phyloP scores from a whole-genome alignment of 92 coral and sea anemone genomes.

The Phenganax subtilis region DNA sequence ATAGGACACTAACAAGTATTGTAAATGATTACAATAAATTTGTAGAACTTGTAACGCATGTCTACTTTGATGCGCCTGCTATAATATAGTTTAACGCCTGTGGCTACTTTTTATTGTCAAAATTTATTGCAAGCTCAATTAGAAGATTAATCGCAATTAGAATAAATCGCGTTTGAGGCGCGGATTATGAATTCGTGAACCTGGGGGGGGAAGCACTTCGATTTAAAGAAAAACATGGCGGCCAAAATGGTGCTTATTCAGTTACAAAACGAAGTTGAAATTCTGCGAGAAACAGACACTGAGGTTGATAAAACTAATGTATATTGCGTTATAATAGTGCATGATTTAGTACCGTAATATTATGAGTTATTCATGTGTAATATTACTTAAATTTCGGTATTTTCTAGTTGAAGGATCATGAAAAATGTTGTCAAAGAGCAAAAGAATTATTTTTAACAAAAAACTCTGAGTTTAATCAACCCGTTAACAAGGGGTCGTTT shows the following conservation, averaged over 20 bases:
- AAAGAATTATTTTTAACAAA: slow-evolving; percentile 12
- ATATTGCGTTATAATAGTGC: not conserved
- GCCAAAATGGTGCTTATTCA: not conserved
- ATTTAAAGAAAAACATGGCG: slow-evolving; percentile 30
- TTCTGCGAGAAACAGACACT: slow-evolving; percentile 13
- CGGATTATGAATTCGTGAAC: not conserved
- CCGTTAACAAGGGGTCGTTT: not conserved
- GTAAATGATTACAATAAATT: too few relatives aligned
- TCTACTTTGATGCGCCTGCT: too few relatives aligned
- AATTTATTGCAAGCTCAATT: too few relatives aligned
- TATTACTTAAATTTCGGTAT: not conserved
- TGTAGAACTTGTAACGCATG: too few relatives aligned
- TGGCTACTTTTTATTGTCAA: too few relatives aligned
- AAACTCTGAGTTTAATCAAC: not conserved
- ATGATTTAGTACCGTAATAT: not conserved
- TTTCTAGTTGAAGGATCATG: slow-evolving; percentile 8
- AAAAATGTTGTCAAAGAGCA: slow-evolving; percentile 18
- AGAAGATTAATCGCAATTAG: not conserved
- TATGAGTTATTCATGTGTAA: too few relatives aligned
- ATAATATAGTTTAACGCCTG: too few relatives aligned
- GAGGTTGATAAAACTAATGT: not conserved
- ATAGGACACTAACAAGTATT: too few relatives aligned
- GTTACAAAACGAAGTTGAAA: slow-evolving; percentile 22
- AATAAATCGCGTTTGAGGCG: not conserved
- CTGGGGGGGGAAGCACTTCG: not conserved